Evolutionary conservation across 2,113 vertebrate genomes (phyloP).

Genomic region (Macroglossus sobrinus): DNA sequence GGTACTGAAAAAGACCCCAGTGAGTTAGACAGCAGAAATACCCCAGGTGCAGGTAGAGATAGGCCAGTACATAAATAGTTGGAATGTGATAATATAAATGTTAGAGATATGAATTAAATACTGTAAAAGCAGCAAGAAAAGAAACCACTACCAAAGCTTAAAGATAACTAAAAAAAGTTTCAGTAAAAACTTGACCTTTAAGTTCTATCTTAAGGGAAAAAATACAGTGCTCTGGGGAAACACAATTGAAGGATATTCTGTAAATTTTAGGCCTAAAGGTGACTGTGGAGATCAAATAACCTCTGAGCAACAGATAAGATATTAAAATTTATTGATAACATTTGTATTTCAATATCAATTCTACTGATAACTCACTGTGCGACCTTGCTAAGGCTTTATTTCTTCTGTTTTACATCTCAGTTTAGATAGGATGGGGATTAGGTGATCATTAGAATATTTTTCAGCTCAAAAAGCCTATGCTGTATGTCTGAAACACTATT

Average conservation of each 20-base stretch:
- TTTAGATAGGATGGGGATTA: not conserved
- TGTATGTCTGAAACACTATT: not conserved
- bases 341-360: not conserved
- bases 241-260: not conserved
- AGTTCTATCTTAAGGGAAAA: not conserved
- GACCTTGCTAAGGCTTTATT: not conserved
- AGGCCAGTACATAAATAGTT: not conserved
- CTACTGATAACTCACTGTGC: not conserved
- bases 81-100: not conserved
- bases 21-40: not conserved
- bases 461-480: not conserved
- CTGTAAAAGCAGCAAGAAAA: not conserved
- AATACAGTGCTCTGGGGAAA: not conserved
- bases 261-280: not conserved
- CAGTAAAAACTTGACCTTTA: constrained; percentile 10
- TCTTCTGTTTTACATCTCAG: not conserved
- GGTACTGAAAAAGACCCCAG: not conserved
- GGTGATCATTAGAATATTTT: not conserved
- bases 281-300: not conserved
- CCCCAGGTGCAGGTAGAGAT: not conserved
- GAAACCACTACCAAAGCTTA: not conserved
- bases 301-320: not conserved
- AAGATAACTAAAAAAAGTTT: not conserved
- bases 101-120: not conserved
- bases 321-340: not conserved